phyloP scores from a whole-genome alignment of 2,113 vertebrate genomes.

The Labrus mixtus region DNA sequence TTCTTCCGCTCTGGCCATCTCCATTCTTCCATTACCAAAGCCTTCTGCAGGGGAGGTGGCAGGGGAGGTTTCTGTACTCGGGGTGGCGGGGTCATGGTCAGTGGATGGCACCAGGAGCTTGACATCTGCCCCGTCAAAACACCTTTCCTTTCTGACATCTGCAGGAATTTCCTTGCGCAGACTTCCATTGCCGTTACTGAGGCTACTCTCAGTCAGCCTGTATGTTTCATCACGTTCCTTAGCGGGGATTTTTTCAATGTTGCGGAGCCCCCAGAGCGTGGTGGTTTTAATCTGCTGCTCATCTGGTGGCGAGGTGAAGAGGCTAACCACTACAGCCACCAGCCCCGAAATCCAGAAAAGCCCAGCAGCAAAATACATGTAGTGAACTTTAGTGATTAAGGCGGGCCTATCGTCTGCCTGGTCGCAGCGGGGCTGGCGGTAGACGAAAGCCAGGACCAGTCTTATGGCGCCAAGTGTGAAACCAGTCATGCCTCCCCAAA shows the following conservation, averaged over 20 bases:
- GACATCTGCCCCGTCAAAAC: slow-evolving; percentile 87
- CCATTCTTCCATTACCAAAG: slow-evolving; percentile 84
- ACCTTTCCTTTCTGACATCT: slow-evolving; percentile 87
- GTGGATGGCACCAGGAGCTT: slow-evolving; percentile 89
- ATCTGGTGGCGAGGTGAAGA: slow-evolving; percentile 90
- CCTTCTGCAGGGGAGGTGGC: slow-evolving; percentile 88
- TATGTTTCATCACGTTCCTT: slow-evolving; percentile 80
- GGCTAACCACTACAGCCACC: slow-evolving; percentile 91
- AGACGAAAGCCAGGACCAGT: slow-evolving; percentile 91
- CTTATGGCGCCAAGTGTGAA: slow-evolving; percentile 89
- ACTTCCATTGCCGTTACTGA: slow-evolving; percentile 70
- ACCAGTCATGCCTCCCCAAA: slow-evolving; percentile 94
- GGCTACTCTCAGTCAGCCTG: slow-evolving; percentile 84
- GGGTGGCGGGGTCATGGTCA: slow-evolving; percentile 81
- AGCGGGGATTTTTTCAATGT: slow-evolving; percentile 63
- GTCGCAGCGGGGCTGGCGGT: slow-evolving; percentile 92
- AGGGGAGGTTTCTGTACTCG: slow-evolving; percentile 89
- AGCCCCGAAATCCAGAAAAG: slow-evolving; percentile 95
- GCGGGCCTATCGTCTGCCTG: slow-evolving; percentile 90
- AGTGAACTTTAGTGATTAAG: slow-evolving; percentile 92
- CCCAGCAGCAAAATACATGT: slow-evolving; percentile 95
- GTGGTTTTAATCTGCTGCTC: slow-evolving; percentile 89
- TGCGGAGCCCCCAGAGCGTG: slow-evolving; percentile 91
- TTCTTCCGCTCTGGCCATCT: slow-evolving; percentile 82
- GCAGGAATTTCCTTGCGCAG: slow-evolving; percentile 85